A percentile compares a stretch with the other conserved stretches of the same genome.
Conservation (phyloP, 2,113 vertebrate species). For the Eonycteris spelaea region DNA sequence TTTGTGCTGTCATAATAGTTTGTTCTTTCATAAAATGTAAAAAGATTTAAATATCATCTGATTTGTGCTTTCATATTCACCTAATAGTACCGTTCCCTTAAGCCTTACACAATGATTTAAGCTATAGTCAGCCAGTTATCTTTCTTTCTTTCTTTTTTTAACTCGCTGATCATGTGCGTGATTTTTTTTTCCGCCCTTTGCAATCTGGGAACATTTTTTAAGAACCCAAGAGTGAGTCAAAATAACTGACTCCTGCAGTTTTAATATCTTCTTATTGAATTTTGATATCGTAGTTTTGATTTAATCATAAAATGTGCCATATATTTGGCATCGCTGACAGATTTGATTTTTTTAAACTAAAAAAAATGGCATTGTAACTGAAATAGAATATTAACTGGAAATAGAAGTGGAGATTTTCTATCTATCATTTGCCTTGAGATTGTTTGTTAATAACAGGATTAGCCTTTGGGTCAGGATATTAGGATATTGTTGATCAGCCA, state of each 20-base stretch:
- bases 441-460: conserved; percentile 77
- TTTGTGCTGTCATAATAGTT: neutral
- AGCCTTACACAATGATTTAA: neutral
- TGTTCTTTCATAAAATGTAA: neutral
- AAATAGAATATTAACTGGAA: conserved; percentile 71
- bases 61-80: neutral
- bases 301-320: conserved; percentile 65
- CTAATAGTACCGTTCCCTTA: neutral
- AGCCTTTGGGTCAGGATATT: conserved; percentile 70
- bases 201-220: conserved; percentile 49
- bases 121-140: neutral
- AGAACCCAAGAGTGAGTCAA: neutral
- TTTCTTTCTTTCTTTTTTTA: neutral
- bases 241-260: conserved; percentile 52
- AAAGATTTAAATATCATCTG: neutral
- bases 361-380: conserved; percentile 64
- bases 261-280: conserved; percentile 62
- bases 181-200: conserved; percentile 46
- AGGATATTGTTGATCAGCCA: conserved; percentile 73
- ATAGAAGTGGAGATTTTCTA: conserved; percentile 48
- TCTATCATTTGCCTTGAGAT: conserved; percentile 73
- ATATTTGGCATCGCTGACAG: conserved; percentile 64
- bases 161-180: neutral
- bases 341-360: conserved; percentile 58
- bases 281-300: conserved; percentile 67